Percentiles rank a stretch among this genome's conserved stretches.
Conservation (phyloP, 2,113 vertebrate genomes). For the Gambusia holbrooki region DNA sequence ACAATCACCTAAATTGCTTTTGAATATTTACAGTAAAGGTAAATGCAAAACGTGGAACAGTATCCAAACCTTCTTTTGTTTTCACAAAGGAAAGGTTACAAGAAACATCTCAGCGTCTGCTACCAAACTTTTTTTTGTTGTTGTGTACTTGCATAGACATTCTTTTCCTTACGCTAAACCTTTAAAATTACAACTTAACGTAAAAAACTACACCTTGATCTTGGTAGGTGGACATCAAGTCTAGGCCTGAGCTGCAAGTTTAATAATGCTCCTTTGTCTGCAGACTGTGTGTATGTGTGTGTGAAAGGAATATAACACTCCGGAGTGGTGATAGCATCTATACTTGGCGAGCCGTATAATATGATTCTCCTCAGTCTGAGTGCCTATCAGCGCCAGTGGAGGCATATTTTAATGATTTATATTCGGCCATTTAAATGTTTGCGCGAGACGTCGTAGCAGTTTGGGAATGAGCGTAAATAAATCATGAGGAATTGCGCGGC, state of each 20-base stretch:
- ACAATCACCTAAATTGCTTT: background rate
- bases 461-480: slow-evolving; percentile 6
- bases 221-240: slow-evolving; percentile 4
- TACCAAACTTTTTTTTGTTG: background rate
- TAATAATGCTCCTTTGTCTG: slow-evolving; percentile 50
- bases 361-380: background rate
- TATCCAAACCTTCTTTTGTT: background rate
- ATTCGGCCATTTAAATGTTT: slow-evolving; percentile 17
- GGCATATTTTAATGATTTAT: slow-evolving; percentile 22
- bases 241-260: slow-evolving; percentile 10
- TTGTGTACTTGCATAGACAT: background rate
- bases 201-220: slow-evolving; percentile 35
- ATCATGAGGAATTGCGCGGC: background rate
- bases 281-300: slow-evolving; percentile 29
- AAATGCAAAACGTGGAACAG: background rate
- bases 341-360: slow-evolving; percentile 29
- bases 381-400: slow-evolving; percentile 7
- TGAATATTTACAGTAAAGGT: background rate
- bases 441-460: slow-evolving; percentile 17
- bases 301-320: slow-evolving; percentile 39
- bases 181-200: slow-evolving; percentile 28
- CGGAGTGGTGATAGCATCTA: slow-evolving; percentile 54
- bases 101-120: background rate
- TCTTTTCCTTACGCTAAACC: slow-evolving; percentile 5
- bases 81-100: background rate